phyloP scores from a whole-genome alignment of 92 coral and sea anemone genomes.

The Phenganax stokvisi region DNA sequence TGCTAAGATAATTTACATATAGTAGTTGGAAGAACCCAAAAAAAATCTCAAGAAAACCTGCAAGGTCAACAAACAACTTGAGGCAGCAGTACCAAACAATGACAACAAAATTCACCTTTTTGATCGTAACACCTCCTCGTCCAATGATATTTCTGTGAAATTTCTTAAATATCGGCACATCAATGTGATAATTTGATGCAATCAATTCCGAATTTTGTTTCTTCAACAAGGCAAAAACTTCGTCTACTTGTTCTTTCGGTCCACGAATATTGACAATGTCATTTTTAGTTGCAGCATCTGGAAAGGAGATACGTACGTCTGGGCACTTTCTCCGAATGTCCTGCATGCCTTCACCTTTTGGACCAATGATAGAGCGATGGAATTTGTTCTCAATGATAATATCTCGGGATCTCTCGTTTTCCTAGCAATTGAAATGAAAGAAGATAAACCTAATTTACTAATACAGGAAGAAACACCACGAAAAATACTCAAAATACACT shows the following conservation, averaged over 20 bases:
- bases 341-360: slow-evolving; percentile 88
- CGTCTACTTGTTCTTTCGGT: slow-evolving; percentile 86
- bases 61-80: neutral
- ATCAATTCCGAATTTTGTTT: slow-evolving; percentile 87
- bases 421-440: slow-evolving; percentile 44
- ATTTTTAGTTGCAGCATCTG: slow-evolving; percentile 77
- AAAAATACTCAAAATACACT: neutral
- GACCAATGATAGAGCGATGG: slow-evolving; percentile 92
- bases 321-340: slow-evolving; percentile 88
- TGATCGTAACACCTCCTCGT: slow-evolving; percentile 86
- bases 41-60: neutral
- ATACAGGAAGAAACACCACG: neutral
- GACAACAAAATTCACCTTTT: slow-evolving; percentile 49
- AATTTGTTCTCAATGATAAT: slow-evolving; percentile 81
- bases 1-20: too few relatives aligned
- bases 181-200: slow-evolving; percentile 76
- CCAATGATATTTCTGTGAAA: slow-evolving; percentile 98
- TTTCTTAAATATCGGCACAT: slow-evolving; percentile 94
- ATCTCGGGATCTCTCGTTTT: slow-evolving; percentile 91
- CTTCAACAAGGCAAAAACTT: slow-evolving; percentile 78
- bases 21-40: neutral
- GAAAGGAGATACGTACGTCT: slow-evolving; percentile 92
- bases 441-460: neutral
- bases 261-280: slow-evolving; percentile 90
- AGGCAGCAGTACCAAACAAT: neutral